These are phyloP conservation scores for zebrafish (Danio rerio) DNA, from an alignment of 2,113 vertebrate genomes.

Conservation along the genomic window GRCz12tu NC_133181.1:33735501-33736000, in stretches of 20 bases:
- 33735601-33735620: not conserved
- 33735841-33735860: not conserved
- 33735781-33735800: not conserved
- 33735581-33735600: not conserved
- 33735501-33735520: not conserved
- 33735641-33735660: not conserved
- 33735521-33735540: not conserved
- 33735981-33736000: constrained; percentile 74
- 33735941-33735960: not conserved
- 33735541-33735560: not conserved
- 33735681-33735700: not conserved
- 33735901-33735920: constrained; percentile 36
- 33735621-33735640: not conserved
- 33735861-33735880: constrained; percentile 32
- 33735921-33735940: constrained; percentile 25
- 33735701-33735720: not conserved
- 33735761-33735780: not conserved
- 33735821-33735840: not conserved
- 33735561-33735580: not conserved
- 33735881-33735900: not conserved
- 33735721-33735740: not conserved
- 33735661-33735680: not conserved
- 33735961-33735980: not conserved
- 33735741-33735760: not conserved
- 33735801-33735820: not conserved